Conservation (phyloP, 2,113 vertebrate species). For the Malurus alboscapulatus region DNA sequence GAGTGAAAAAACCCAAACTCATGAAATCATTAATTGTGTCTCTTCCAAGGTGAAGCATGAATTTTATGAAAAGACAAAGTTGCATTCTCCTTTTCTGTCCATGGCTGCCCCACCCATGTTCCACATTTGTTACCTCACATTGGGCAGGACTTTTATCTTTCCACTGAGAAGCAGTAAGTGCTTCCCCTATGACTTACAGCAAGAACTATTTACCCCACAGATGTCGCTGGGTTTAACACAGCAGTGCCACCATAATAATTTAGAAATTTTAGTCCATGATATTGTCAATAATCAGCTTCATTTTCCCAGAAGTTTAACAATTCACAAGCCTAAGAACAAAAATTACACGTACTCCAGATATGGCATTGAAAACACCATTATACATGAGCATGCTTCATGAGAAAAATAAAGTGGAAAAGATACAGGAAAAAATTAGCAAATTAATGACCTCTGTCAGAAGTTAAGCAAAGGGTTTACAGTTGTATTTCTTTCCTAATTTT, state of each 20-base stretch:
- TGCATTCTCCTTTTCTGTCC: neutral
- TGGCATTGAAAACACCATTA: neutral
- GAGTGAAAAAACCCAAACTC: neutral
- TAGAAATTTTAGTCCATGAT: neutral
- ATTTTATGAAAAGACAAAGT: neutral
- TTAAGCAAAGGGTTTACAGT: neutral
- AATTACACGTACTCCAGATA: neutral
- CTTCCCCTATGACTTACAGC: neutral
- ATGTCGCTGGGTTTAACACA: neutral
- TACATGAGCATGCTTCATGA: neutral
- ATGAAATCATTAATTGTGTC: neutral
- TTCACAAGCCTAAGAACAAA: neutral
- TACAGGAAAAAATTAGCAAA: neutral
- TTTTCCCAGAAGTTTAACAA: neutral
- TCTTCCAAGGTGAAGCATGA: neutral
- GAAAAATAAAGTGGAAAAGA: neutral
- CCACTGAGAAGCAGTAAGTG: neutral
- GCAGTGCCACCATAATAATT: neutral
- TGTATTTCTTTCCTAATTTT: neutral
- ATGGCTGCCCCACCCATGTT: neutral
- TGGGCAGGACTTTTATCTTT: neutral
- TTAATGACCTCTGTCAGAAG: neutral
- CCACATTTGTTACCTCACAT: accelerated
- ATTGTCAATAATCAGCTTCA: neutral
- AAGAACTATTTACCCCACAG: neutral